Evolutionary conservation across 2,113 vertebrate genomes (phyloP), one percentile per base, ranked within the genome.

Genomic region (Vireo altiloquus): DNA sequence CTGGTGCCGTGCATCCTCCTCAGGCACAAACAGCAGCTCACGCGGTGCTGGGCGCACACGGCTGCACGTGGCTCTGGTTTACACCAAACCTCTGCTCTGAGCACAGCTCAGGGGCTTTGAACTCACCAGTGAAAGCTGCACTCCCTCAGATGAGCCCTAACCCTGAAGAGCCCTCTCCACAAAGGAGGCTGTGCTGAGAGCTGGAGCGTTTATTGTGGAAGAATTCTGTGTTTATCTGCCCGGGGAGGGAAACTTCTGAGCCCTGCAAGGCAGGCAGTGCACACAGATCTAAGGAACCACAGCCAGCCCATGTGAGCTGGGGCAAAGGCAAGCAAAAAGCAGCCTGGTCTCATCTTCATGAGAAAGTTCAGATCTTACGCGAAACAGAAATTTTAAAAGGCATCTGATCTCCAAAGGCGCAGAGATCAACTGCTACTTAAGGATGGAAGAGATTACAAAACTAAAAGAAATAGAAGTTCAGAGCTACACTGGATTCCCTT

Each of bases 341-440:
- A 42, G 54, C 71, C 72, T 49, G 92, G 89, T 78, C 83, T 95
- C 70, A 35, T 82, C 83, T 80, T 87, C 50, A 54, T 23, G 22
- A 63, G 19, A 24, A 54, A 44, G 56, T 93, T 94, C 76, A 90
- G 88, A 92, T 86, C 85, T 66, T 64, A 25, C 0, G 47, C 7
- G 59, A 50, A 95, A 64, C 18, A 85, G 37, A 54, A 71, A 70
- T 77, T 85, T 89, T 71, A 72, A 92, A 96, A 94, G 53, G 78
- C 37, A 0, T 82, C 82, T 96, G 92, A 87, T 89, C 96, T 95
- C 84, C 91, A 92, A 89, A 94, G 95, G 71, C 86, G 3, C 31
- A 46, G 23, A 94, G 92, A 96, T 94, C 92, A 93, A 80, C 78
- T 82, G 89, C 49, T 84, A 84, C 92, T 87, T 92, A 78, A 90